Base-by-base conservation (phyloP, 2,113 vertebrate species). In the Sterrhoptilus dennistouni region DNA sequence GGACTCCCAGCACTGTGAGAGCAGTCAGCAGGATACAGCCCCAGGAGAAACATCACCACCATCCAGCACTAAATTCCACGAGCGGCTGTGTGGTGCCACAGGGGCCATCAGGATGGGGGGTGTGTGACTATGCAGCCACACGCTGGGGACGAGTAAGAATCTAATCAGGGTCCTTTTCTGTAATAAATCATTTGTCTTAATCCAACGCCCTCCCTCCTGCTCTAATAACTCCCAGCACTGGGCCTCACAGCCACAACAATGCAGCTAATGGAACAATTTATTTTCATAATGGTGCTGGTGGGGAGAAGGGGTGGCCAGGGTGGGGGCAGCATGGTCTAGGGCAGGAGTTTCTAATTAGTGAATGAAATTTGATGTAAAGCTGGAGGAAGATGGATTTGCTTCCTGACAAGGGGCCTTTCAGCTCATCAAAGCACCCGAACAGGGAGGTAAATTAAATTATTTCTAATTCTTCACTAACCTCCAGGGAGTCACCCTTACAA, bases 271-370 rank as follows among this genome's bases (percentile, higher is more conserved):
- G 94, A 97, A 97, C 95, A 8, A 97, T 97, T 97, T 97, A 97
- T 97, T 97, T 97, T 97, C 95, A 93, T 97, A 97, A 97, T 97
- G 96, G 96, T 91, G 90, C 82, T 69, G 90, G 91, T 91, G 88
- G 75, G 88, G 83, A 97, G 94, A 93, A 88, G 91, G 89, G 95
- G 95, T 1, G 63, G 93, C 57, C 0, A 0, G 82, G 92, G 82
- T 31, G 81, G 95, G 63, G 85, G 88, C 85, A 71, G 84, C 81
- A 59, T 4, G 12, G 89, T 93, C 69, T 6, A 22, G 94, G 96
- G 96, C 95, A 96, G 93, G 95, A 97, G 95, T 97, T 97, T 97
- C 97, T 97, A 97, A 97, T 97, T 97, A 97, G 96, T 86, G 97
- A 97, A 97, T 97, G 97, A 97, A 97, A 96, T 96, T 94, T 97